Conservation (phyloP, 2,888 invertebrate species). For the Lymantria monacha region DNA sequence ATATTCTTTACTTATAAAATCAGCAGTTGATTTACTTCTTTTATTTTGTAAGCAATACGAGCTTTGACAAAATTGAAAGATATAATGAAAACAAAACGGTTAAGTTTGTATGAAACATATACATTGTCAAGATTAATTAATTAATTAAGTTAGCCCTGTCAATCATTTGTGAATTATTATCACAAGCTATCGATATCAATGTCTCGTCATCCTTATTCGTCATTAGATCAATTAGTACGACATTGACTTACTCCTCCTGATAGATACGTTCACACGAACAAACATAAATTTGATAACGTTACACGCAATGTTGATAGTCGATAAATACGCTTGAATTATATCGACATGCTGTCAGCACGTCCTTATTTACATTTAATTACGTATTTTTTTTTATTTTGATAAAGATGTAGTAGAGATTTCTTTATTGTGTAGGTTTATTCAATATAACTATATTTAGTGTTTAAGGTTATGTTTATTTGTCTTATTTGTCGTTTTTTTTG, state of each 20-base stretch:
- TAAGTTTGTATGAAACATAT: no score
- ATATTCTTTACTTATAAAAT: no score
- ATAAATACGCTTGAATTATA: constrained; percentile 64
- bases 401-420: constrained; percentile 22
- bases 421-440: constrained; percentile 6
- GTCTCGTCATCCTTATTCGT: constrained; percentile 16
- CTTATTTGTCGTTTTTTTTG: no score
- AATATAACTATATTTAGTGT: neutral
- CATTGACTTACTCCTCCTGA: constrained; percentile 61
- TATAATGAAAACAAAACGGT: no score
- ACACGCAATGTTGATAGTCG: constrained; percentile 64
- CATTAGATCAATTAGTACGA: constrained; percentile 61
- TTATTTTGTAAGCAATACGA: no score
- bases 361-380: constrained; percentile 66
- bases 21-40: no score
- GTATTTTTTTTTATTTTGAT: constrained; percentile 30
- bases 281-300: constrained; percentile 63
- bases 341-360: constrained; percentile 58
- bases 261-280: constrained; percentile 50
- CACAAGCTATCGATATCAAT: no score
- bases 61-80: no score
- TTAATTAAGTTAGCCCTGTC: no score
- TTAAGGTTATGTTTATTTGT: no score
- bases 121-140: no score
- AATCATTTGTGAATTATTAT: no score